phyloP scores from a whole-genome alignment of 2,888 invertebrate genomes.

The Cephus spinipes region DNA sequence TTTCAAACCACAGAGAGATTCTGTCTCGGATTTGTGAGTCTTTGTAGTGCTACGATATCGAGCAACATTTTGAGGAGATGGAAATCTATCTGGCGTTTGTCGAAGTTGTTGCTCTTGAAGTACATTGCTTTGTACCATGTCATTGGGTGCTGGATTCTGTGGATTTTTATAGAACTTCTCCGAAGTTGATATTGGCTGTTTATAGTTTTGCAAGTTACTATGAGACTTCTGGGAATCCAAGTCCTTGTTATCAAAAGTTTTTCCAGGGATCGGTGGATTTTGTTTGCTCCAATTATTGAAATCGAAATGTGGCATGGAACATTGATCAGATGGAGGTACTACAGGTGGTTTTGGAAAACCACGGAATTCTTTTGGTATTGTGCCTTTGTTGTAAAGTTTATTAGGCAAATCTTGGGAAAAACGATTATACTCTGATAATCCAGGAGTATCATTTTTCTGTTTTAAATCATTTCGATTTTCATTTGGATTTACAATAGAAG shows the following conservation, averaged over 20 bases:
- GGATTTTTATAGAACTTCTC: background rate
- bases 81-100: background rate
- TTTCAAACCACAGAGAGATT: constrained; percentile 50
- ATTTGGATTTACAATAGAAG: background rate
- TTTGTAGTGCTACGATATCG: background rate
- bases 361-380: constrained; percentile 13
- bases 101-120: background rate
- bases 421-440: constrained; percentile 9
- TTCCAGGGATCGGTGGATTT: background rate
- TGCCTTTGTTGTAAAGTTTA: constrained; percentile 16
- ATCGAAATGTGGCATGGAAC: background rate
- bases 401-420: constrained; percentile 12
- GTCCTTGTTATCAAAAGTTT: background rate
- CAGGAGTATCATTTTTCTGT: constrained; percentile 12
- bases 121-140: background rate
- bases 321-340: background rate
- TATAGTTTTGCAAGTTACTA: background rate
- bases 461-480: constrained; percentile 1
- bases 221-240: background rate
- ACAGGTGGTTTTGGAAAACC: background rate
- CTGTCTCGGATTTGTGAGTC: constrained; percentile 34
- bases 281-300: background rate
- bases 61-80: background rate
- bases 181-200: background rate
- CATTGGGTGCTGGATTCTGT: background rate